Base-by-base conservation (phyloP, 2,113 vertebrate species). In the Glaucomys volans region DNA sequence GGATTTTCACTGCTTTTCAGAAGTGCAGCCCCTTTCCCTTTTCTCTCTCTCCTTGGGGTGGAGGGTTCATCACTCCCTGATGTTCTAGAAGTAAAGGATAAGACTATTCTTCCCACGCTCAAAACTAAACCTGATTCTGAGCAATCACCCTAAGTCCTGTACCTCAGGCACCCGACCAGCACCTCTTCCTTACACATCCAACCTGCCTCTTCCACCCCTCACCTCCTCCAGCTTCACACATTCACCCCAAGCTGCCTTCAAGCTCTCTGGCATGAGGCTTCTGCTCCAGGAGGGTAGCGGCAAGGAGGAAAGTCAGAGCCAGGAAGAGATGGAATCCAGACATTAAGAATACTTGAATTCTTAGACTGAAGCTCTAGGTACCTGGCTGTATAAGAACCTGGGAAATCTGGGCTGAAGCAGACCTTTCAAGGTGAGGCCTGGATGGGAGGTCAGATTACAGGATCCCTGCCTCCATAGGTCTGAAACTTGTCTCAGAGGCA, bases 1-100 rank as follows among this genome's bases (percentile, higher is more conserved):
- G 47, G 69, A 84, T 50, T 90, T 71, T 69, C 52, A 87, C 66
- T 57, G 84, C 57, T 92, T 90, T 76, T 91, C 32, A 44, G 72
- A 90, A 81, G 82, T 4, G 32, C 6, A n/a, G 54, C 22, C 32
- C 77, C 20, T 75, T 75, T 52, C 40, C n/a, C 10, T 44, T n/a
- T n/a, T 75, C 76, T 47, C 88, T 90, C n/a, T n/a, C 32, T 74
- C 66, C 44, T 37, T 64, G 47, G 62, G 75, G 16, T 17, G 0
- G 1, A 37, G 54, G 26, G 3, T 72, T 95, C 72, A 50, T 0
- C 9, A 44, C 50, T 20, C 42, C 40, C 64, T 72, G 76, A 66
- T 17, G 52, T 4, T 87, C 59, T 90, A 28, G 37, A 42, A 40
- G n/a, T 37, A 13, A 85, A 67, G n/a, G 75, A 95, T 84, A 37